Evolutionary conservation across 2,113 vertebrate species (phyloP).

Genomic region (Stictonetta naevosa): DNA sequence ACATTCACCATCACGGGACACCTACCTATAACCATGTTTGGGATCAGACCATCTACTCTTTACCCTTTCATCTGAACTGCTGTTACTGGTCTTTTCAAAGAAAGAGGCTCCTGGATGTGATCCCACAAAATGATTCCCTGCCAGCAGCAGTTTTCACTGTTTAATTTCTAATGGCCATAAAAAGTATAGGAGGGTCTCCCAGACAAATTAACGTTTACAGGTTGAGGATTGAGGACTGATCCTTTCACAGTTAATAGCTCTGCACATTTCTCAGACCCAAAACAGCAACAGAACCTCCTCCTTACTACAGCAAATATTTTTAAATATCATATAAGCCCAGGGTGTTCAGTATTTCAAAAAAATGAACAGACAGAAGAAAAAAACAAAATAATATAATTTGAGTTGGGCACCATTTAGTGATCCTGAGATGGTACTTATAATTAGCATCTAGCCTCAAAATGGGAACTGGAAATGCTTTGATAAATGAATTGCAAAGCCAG

Average conservation of each 20-base stretch:
- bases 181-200: neutral
- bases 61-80: neutral
- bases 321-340: neutral
- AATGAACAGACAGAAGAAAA: neutral
- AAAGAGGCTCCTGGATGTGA: neutral
- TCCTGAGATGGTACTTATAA: slow-evolving; percentile 24
- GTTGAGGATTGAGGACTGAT: neutral
- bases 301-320: neutral
- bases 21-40: neutral
- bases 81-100: neutral
- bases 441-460: slow-evolving; percentile 50
- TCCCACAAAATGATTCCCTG: neutral
- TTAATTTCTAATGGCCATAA: neutral
- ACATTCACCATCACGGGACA: neutral
- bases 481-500: slow-evolving; percentile 44
- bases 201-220: neutral
- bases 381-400: neutral
- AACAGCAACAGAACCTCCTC: neutral
- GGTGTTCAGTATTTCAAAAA: neutral
- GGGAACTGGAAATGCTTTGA: slow-evolving; percentile 68
- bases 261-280: neutral
- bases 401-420: neutral
- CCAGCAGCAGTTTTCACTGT: neutral
- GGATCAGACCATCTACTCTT: neutral
- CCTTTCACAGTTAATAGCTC: neutral